phyloP scores from a whole-genome alignment of 2,113 vertebrate genomes.

The Thalassoma bifasciatum region DNA sequence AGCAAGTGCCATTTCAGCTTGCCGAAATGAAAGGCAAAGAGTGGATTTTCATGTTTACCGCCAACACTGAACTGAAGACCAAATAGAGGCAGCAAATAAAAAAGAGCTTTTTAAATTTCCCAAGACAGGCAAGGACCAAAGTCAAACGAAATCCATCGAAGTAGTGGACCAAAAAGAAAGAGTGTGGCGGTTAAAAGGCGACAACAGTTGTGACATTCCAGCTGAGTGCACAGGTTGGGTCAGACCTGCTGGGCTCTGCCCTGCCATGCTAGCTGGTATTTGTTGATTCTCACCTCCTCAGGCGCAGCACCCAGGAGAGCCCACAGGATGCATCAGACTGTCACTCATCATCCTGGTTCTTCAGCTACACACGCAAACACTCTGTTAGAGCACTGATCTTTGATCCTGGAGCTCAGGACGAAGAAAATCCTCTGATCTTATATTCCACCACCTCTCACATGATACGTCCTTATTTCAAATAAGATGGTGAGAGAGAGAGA shows the following conservation, averaged over 20 bases:
- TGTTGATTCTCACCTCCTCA: constrained; percentile 33
- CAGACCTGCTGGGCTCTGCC: constrained; percentile 5
- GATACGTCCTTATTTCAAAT: not conserved
- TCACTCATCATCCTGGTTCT: constrained; percentile 35
- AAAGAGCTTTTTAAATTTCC: constrained; percentile 39
- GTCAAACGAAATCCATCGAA: constrained; percentile 18
- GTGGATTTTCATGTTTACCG: constrained; percentile 71
- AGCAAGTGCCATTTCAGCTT: constrained; percentile 54
- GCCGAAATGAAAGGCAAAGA: constrained; percentile 63
- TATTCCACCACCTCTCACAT: not conserved
- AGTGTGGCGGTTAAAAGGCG: constrained; percentile 29
- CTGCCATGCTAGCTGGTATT: constrained; percentile 19
- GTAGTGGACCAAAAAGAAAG: constrained; percentile 3
- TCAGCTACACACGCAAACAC: not conserved
- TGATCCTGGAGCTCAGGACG: not conserved
- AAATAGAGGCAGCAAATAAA: constrained; percentile 31
- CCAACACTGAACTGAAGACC: constrained; percentile 59
- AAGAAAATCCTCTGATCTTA: not conserved
- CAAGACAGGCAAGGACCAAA: constrained; percentile 26
- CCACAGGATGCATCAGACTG: constrained; percentile 15
- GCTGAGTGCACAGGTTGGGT: constrained; percentile 6
- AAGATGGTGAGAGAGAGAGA: not conserved
- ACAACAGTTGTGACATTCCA: constrained; percentile 45
- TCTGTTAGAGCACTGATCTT: not conserved
- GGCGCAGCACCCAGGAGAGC: constrained; percentile 25